These are phyloP conservation scores for Neodiprion virginianus DNA, from an alignment of 1,140 invertebrate genomes.

Conservation along the genomic window DNA sequence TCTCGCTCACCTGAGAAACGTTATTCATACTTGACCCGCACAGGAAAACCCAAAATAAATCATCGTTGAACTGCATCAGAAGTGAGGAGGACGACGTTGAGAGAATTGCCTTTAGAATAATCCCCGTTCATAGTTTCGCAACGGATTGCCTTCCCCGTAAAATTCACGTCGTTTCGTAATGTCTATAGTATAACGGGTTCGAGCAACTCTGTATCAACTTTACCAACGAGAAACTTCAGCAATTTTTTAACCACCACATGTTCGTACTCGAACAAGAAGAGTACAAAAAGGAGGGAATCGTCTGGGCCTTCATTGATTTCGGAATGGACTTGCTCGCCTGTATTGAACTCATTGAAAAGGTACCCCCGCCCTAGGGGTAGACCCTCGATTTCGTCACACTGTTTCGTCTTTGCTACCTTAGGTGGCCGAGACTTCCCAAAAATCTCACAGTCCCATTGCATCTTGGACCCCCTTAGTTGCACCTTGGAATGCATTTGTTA, in stretches of 20 bases:
- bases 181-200: constrained; percentile 90
- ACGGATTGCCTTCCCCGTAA: too few relatives aligned
- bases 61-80: too few relatives aligned
- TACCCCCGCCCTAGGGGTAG: constrained; percentile 56
- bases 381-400: constrained; percentile 2
- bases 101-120: too few relatives aligned
- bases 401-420: constrained; percentile 15
- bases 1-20: too few relatives aligned
- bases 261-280: constrained; percentile 98
- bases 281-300: constrained; percentile 93
- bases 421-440: neutral
- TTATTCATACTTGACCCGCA: too few relatives aligned
- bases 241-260: constrained; percentile 99
- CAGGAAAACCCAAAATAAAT: too few relatives aligned
- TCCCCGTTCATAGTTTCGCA: too few relatives aligned
- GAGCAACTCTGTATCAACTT: constrained; percentile 99
- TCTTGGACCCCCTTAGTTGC: neutral
- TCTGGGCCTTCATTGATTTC: constrained; percentile 96
- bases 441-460: neutral
- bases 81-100: too few relatives aligned
- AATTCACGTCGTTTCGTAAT: too few relatives aligned
- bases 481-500: neutral
- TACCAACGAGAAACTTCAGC: constrained; percentile 96
- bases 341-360: constrained; percentile 98
- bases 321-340: constrained; percentile 96